A percentile compares a stretch with the other conserved stretches of the same genome.
These are phyloP conservation scores for Apocheima hispidaria DNA, from an alignment of 2,888 invertebrate species.

Conservation along the genomic window DNA sequence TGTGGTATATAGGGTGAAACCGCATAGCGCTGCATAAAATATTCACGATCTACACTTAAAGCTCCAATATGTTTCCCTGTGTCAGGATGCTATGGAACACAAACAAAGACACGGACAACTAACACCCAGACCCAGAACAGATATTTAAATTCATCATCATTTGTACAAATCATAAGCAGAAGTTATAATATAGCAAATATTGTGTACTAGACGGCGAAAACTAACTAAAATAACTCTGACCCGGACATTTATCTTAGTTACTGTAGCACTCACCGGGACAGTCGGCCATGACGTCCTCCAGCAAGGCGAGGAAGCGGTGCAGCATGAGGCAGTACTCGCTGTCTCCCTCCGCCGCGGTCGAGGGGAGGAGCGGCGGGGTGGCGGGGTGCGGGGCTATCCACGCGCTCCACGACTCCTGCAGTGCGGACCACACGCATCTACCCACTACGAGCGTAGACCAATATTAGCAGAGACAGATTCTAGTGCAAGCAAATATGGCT, in stretches of 20 bases:
- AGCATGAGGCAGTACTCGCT: conserved; percentile 56
- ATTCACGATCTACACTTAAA: too few relatives aligned
- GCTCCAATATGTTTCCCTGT: too few relatives aligned
- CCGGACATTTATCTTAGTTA: background rate
- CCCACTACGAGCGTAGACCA: conserved; percentile 53
- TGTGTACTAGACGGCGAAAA: too few relatives aligned
- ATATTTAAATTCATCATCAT: too few relatives aligned
- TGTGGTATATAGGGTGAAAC: too few relatives aligned
- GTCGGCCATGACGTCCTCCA: conserved; percentile 59
- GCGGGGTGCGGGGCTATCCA: conserved; percentile 62
- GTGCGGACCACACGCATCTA: conserved; percentile 61
- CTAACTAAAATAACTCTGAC: too few relatives aligned
- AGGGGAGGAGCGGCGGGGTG: conserved; percentile 55
- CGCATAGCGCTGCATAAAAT: too few relatives aligned
- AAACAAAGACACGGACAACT: too few relatives aligned
- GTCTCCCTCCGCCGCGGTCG: conserved; percentile 31
- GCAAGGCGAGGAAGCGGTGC: conserved; percentile 52
- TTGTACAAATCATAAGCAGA: too few relatives aligned
- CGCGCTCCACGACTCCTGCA: conserved; percentile 66
- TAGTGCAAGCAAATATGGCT: background rate
- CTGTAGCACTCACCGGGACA: conserved; percentile 61
- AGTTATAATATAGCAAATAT: too few relatives aligned
- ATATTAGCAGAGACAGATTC: background rate
- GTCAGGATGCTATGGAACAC: too few relatives aligned
- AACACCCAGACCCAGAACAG: too few relatives aligned